phyloP scores from a whole-genome alignment of 2,113 vertebrate species.

The Prinia subflava region DNA sequence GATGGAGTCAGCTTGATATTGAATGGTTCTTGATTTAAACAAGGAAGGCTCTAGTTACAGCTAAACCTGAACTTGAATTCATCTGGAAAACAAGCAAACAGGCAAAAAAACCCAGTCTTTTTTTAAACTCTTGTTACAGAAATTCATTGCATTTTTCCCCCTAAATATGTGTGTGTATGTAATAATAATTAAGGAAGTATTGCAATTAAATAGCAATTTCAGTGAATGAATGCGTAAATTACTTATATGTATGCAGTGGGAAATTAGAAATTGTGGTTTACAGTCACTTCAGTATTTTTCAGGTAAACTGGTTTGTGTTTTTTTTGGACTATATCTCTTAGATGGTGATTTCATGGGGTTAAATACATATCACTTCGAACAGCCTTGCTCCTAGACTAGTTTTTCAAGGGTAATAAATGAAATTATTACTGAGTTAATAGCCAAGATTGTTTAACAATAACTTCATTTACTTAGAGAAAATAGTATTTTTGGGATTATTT shows the following conservation, averaged over 20 bases:
- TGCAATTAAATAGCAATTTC: not conserved
- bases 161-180: not conserved
- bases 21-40: not conserved
- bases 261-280: not conserved
- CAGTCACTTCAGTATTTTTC: not conserved
- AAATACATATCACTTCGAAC: not conserved
- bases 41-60: not conserved
- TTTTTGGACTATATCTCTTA: not conserved
- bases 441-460: not conserved
- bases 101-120: accelerated
- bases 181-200: not conserved
- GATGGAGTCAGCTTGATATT: not conserved
- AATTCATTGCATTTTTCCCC: not conserved
- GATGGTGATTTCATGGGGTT: not conserved
- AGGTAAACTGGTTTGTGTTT: not conserved
- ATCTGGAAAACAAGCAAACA: not conserved
- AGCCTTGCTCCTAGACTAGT: not conserved
- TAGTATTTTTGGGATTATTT: not conserved
- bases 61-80: not conserved
- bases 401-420: not conserved
- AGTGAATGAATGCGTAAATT: not conserved
- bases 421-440: not conserved
- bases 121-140: not conserved
- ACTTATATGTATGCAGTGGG: not conserved
- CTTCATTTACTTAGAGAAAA: not conserved